phyloP scores from a whole-genome alignment of 2,113 vertebrate species.

The Orycteropus afer region DNA sequence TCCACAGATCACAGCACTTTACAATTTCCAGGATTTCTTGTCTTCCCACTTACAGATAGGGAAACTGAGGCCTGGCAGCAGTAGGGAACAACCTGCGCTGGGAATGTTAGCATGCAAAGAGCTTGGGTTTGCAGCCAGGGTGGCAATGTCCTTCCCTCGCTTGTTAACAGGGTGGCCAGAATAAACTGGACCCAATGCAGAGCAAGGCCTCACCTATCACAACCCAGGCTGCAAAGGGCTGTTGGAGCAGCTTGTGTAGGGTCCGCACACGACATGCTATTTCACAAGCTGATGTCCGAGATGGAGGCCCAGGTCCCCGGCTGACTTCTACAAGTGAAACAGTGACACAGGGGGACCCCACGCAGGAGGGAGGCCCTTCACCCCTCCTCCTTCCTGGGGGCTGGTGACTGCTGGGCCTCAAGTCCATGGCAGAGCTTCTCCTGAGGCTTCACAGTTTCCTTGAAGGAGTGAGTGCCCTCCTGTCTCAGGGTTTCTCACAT shows the following conservation, averaged over 20 bases:
- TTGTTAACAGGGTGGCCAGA: background rate
- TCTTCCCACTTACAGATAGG: background rate
- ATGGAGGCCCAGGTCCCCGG: fast-evolving
- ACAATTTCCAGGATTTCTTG: background rate
- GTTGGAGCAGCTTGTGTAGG: background rate
- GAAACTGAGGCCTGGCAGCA: background rate
- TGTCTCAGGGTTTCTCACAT: background rate
- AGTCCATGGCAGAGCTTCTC: too few relatives aligned
- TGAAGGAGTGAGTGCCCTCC: background rate
- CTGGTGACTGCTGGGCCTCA: too few relatives aligned
- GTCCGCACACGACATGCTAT: background rate
- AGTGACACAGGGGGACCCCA: background rate
- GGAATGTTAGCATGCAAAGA: fast-evolving
- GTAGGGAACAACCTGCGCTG: fast-evolving
- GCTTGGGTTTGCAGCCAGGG: background rate
- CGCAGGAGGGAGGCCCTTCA: too few relatives aligned
- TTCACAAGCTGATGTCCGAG: fast-evolving
- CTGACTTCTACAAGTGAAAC: background rate
- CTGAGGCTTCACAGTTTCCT: background rate
- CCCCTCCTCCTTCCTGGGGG: background rate
- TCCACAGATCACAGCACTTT: fast-evolving
- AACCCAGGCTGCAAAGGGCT: background rate
- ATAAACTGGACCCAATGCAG: too few relatives aligned
- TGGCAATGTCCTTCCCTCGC: background rate
- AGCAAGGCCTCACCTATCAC: too few relatives aligned